These are phyloP conservation scores for Myotis lucifugus DNA, from an alignment of 2,113 vertebrate species.

Conservation along the genomic window DNA sequence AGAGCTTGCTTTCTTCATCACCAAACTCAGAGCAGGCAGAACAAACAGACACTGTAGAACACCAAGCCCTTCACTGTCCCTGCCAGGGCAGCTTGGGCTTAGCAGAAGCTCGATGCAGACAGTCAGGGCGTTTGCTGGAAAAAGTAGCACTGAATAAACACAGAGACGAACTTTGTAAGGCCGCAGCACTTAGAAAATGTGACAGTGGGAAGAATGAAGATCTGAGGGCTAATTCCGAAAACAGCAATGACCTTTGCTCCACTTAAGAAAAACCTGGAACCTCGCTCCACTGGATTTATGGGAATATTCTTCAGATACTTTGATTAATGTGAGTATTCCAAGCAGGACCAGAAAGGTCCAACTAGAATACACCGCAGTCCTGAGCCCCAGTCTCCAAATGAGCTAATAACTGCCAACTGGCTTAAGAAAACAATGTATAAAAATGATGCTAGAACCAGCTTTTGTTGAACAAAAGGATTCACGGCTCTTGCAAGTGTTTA, in stretches of 20 bases:
- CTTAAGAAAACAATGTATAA: background rate
- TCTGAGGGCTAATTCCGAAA: background rate
- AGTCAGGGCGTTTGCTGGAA: constrained; percentile 23
- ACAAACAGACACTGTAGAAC: background rate
- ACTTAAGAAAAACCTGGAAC: background rate
- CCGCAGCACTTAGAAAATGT: background rate
- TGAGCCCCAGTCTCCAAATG: background rate
- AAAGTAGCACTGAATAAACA: background rate
- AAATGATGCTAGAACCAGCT: background rate
- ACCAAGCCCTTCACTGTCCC: background rate
- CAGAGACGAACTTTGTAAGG: background rate
- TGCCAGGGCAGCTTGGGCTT: background rate
- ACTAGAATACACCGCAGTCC: background rate
- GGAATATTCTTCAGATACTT: background rate
- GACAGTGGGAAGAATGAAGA: background rate
- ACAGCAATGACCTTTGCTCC: background rate
- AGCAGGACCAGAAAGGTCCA: background rate
- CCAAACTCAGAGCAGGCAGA: background rate
- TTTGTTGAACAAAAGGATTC: constrained; percentile 8
- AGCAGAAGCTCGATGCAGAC: background rate
- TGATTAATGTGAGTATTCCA: background rate
- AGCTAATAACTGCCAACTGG: background rate
- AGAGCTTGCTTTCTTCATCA: background rate
- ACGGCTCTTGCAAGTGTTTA: background rate
- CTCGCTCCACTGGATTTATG: background rate